Evolutionary conservation across 2,797 vertebrate genomes (phyloP), one percentile per base, ranked within the genome.

Genomic region (Nyctibius grandis): DNA sequence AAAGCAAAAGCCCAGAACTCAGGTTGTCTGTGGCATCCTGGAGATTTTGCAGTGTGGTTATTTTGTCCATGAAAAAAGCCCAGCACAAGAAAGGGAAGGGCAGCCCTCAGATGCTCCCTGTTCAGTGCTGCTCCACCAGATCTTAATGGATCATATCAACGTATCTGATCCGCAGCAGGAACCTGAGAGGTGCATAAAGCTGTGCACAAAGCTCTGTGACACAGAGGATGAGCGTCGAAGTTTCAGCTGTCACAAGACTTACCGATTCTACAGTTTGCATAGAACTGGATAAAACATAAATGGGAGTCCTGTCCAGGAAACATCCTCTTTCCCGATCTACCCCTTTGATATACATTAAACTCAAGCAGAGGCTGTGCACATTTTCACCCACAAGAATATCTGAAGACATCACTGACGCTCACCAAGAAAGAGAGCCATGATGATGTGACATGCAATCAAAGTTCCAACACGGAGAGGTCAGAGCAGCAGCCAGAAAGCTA

Each of bases 401-500:
- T 59, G 76, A 53, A 53, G 88, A 59, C 29, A 20, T 4, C 22
- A 4, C 17, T 2, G 57, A 73, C 54, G n/a, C 7, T 28, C 47
- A 8, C 38, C 50, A 40, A 12, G 44, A 11, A 10, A 44, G n/a
- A n/a, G 36, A 70, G 68, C 18, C 8, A 1, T 1, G 2, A 5
- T 11, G 89, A 65, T 13, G 51, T 56, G 94, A 56, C 29, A 9
- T 2, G n/a, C 61, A 75, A 40, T 20, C 48, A 56, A 56, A 25
- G 34, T 15, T 60, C 26, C 13, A 64, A 9, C 34, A 14, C 0
- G 6, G 17, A 63, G 45, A 60, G 77, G 80, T 68, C 83, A 92
- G 78, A 75, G 64, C 84, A 87, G 87, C 80, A 77, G 77, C 25
- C 3, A 82, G 74, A 79, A 93, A 87, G 28, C 18, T 53, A 59